phyloP scores from a whole-genome alignment of 2,797 vertebrate species.

The Miichthys miiuy region DNA sequence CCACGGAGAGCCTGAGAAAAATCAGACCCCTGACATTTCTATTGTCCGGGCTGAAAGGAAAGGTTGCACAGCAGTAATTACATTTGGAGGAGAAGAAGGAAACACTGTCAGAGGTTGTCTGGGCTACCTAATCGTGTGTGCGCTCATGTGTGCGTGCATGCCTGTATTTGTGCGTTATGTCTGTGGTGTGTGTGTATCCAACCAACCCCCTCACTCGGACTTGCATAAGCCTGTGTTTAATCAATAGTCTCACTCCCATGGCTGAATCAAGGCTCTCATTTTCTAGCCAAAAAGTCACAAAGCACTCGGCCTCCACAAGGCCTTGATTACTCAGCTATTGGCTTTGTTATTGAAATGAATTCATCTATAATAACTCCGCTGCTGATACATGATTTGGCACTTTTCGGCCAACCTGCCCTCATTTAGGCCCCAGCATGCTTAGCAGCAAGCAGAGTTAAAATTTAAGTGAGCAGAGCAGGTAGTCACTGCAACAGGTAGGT shows the following conservation, averaged over 20 bases:
- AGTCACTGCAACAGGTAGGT: too few relatives aligned
- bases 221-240: conserved; percentile 69
- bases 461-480: too few relatives aligned
- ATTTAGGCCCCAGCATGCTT: conserved; percentile 21
- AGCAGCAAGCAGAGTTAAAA: neutral
- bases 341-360: conserved; percentile 62
- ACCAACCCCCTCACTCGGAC: conserved; percentile 43
- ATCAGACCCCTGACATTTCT: conserved; percentile 78
- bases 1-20: conserved; percentile 70
- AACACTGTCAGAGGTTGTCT: conserved; percentile 77
- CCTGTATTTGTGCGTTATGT: conserved; percentile 14
- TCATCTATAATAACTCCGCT: conserved; percentile 50
- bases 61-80: conserved; percentile 84
- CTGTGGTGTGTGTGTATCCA: conserved; percentile 14
- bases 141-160: conserved; percentile 17
- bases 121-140: conserved; percentile 72
- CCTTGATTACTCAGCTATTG: conserved; percentile 70
- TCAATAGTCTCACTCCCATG: conserved; percentile 62
- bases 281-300: conserved; percentile 64
- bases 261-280: conserved; percentile 57
- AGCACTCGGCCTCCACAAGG: conserved; percentile 48
- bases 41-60: conserved; percentile 76
- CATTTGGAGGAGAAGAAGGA: conserved; percentile 74
- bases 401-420: conserved; percentile 27
- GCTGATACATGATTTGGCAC: conserved; percentile 52